Base-by-base conservation (phyloP, 1,140 invertebrate species). In the Drosophila bocki region DNA sequence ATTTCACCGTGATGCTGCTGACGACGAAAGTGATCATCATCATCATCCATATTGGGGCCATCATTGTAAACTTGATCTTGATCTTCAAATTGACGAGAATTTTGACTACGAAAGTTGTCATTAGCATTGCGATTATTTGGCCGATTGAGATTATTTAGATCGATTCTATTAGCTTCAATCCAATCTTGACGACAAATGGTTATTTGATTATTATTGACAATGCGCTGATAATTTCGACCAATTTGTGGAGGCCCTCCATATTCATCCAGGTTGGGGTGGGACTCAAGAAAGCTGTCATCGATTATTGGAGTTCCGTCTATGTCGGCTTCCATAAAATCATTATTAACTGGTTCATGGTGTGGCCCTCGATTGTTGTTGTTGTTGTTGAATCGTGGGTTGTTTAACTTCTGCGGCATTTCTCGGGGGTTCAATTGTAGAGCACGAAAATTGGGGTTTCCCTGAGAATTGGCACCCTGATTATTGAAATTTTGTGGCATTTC, bases 171-270 rank as follows among this genome's bases (percentile, higher is more conserved):
- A 9, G 11, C 7, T 13, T 74, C 45, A 13, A 60, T 32, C 68
- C 39, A 72, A 11, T 74, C 70, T 6, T 69, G 35, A 32, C 70
- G 70, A 32, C 54, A 50, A 0, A 74, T 35, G 0, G 68, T 74
- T 42, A 74, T 72, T 74, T 72, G 67, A 42, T 74, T 51, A 11
- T 74, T 17, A n/a, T 74, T 58, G 13, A 74, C 54, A 51, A 74
- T 60, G 6, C 70, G 70, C 11, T 74, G 70, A 17, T 74, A 74
- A n/a, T 60, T 74, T 32, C 15, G 44, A 13, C 54, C 13, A 11
- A 47, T 42, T 72, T 51, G 53, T 0, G 22, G 35, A 5, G 33
- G 19, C 12, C 26, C n/a, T 7, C 13, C 26, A 3, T 53, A n/a
- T 37, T 22, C n/a, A 12, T 3, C 35, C 35, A 32, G 19, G 33